Conservation (phyloP, 2,888 invertebrate species). For the Drosophila colorata region DNA sequence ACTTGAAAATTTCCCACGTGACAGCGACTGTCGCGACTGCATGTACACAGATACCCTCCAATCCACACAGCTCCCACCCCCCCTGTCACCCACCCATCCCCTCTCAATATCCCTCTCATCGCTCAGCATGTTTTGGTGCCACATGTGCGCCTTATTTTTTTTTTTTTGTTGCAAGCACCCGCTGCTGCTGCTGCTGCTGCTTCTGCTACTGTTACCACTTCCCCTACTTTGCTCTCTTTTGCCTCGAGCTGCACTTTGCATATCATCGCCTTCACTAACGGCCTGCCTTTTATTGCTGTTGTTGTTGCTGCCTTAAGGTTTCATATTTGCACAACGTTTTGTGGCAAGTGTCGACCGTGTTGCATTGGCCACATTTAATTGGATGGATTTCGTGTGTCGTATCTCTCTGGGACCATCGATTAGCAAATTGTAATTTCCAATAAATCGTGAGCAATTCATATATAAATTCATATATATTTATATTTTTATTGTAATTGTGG, state of each 20-base stretch:
- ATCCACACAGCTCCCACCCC: too few species aligned
- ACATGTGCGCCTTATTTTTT: slow-evolving; percentile 60
- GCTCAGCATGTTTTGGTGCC: slow-evolving; percentile 46
- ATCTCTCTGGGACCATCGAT: slow-evolving; percentile 43
- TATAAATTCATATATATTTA: slow-evolving; percentile 9
- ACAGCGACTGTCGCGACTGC: slow-evolving; percentile 57
- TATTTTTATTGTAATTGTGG: slow-evolving; percentile 47
- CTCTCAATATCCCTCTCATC: background rate
- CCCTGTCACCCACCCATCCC: background rate
- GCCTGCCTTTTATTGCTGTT: slow-evolving; percentile 22
- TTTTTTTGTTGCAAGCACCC: slow-evolving; percentile 11
- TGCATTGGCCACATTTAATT: slow-evolving; percentile 53
- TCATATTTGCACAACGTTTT: slow-evolving; percentile 48
- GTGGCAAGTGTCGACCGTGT: slow-evolving; percentile 46
- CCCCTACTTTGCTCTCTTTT: background rate
- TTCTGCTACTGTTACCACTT: background rate
- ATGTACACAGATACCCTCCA: background rate
- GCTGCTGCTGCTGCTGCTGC: background rate
- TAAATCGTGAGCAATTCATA: slow-evolving; percentile 46
- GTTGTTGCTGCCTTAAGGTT: slow-evolving; percentile 14
- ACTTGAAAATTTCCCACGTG: slow-evolving; percentile 82
- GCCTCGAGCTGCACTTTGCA: slow-evolving; percentile 60
- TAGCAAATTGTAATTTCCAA: slow-evolving; percentile 57
- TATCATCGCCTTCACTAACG: slow-evolving; percentile 59
- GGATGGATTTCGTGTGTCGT: slow-evolving; percentile 59